Evolutionary conservation across 2,797 vertebrate genomes (phyloP).

Genomic region (Ptychadena robeensis): DNA sequence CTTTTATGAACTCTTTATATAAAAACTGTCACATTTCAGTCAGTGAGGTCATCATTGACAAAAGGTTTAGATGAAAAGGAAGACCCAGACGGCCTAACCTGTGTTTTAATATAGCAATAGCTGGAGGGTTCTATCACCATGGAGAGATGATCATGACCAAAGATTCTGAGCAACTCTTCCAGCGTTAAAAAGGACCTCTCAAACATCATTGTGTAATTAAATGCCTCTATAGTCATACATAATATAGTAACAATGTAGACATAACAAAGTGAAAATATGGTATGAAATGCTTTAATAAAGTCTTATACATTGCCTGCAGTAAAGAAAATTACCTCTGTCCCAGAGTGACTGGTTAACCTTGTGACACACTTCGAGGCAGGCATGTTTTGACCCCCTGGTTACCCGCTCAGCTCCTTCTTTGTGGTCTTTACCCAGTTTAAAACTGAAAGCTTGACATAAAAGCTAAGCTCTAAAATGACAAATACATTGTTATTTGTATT

Average conservation of each 20-base stretch:
- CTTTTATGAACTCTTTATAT: slow-evolving; percentile 70
- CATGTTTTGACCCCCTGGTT: not conserved
- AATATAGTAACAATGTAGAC: not conserved
- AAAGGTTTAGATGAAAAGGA: slow-evolving; percentile 66
- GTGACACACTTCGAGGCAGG: not conserved
- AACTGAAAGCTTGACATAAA: not conserved
- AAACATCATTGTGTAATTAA: not conserved
- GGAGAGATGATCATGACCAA: slow-evolving; percentile 52
- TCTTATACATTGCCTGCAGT: not conserved
- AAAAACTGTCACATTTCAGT: slow-evolving; percentile 77
- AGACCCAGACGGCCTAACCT: slow-evolving; percentile 67
- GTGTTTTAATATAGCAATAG: slow-evolving; percentile 63
- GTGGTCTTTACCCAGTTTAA: not conserved
- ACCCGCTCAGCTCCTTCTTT: not conserved
- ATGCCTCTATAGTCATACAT: not conserved
- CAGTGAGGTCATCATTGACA: slow-evolving; percentile 75
- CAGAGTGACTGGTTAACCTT: not conserved
- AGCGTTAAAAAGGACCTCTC: not conserved
- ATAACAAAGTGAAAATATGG: not conserved
- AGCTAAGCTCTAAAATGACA: no score
- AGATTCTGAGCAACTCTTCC: slow-evolving; percentile 58
- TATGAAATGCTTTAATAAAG: not conserved
- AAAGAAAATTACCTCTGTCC: not conserved
- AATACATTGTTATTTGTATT: no score
- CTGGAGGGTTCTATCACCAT: slow-evolving; percentile 62